Percentiles rank a stretch among this genome's conserved stretches.
phyloP scores from a whole-genome alignment of 2,113 vertebrate species.

The Lophura nycthemera region DNA sequence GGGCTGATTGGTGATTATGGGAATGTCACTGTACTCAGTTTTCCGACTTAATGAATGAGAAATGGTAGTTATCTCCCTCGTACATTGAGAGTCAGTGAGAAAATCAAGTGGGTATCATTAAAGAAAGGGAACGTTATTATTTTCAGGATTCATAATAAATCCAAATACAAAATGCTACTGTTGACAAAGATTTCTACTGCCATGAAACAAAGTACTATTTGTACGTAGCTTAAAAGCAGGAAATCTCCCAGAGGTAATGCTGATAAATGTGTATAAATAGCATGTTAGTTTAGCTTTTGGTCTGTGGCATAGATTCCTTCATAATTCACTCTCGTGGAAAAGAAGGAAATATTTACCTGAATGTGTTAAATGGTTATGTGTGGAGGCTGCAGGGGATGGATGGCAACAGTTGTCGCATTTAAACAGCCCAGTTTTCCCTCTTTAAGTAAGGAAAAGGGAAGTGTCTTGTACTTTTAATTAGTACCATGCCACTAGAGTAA shows the following conservation, averaged over 20 bases:
- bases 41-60: neutral
- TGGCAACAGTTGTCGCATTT: neutral
- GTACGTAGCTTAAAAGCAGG: neutral
- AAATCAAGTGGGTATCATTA: neutral
- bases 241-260: neutral
- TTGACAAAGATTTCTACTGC: conserved; percentile 37
- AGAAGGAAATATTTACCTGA: neutral
- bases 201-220: conserved; percentile 26
- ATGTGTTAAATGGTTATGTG: neutral
- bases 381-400: neutral
- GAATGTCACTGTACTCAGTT: neutral
- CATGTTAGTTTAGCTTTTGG: neutral
- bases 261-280: neutral
- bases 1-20: neutral
- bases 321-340: neutral
- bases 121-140: conserved; percentile 18
- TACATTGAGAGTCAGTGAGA: neutral
- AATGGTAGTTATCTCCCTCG: neutral
- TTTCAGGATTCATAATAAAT: neutral
- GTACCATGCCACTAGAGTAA: neutral
- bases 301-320: neutral
- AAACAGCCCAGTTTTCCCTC: neutral
- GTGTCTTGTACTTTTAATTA: neutral
- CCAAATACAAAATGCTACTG: neutral
- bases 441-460: neutral